Evolutionary conservation across 1,140 invertebrate species (phyloP), one percentile per base, ranked within the genome.

Genomic region (Ceratoteleas bidentatus): DNA sequence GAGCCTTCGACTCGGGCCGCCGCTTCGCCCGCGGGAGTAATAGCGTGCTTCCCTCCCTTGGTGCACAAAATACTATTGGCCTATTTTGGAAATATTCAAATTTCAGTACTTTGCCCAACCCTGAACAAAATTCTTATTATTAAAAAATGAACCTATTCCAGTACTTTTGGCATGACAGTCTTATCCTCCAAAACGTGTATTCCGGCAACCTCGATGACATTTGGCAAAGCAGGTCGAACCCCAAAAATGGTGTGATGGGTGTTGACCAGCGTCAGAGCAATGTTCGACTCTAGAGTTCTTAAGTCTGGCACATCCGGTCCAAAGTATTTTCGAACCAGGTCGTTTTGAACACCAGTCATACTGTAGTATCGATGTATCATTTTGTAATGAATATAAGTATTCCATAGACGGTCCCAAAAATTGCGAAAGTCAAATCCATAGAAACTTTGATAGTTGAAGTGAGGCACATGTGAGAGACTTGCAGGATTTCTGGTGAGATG

Each of bases 281-380:
- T 65, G 34, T 81, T 85, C 56, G 52, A 86, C 54, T 90, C 92
- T 33, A 95, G 86, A 65, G 93, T 92, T 54, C 91, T 89, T 34
- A 95, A 85, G 2, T 93, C 90, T 0, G 94, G 94, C 16, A 94
- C 84, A 68, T 94, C 90, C 43, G 91, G 79, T 0, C 93, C 92
- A 61, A 93, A 92, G 84, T 93, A 92, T 66, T 93, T 88, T 57
- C 90, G 90, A 15, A 93, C 86, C 14, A 88, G 83, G 33, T 88
- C 56, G 14, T 74, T 88, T 61, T 88, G 88, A 0, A 64, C 32
- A 2, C 81, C 76, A 3, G 86, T 86, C 4, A 75, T 45, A 3
- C 7, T 50, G 0, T 58, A 45, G 64, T 73, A 85, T 0, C 47
- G 36, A 0, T 40, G 49, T 24, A 66, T 50, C 53, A 52, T n/a